Conservation (phyloP, 2,797 vertebrate species). For the Microcaecilia unicolor region DNA sequence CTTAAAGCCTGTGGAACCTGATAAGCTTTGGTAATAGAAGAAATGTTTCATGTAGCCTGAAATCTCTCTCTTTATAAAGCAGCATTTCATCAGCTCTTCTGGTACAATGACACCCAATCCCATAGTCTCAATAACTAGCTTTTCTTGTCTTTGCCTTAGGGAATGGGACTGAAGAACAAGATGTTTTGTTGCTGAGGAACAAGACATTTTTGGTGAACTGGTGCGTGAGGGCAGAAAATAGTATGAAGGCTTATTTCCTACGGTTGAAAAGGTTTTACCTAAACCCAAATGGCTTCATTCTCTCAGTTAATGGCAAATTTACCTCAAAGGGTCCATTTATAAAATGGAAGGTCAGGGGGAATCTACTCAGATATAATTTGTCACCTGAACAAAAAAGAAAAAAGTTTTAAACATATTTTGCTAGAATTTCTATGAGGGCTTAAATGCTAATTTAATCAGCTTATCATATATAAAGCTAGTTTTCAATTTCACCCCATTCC, state of each 20-base stretch:
- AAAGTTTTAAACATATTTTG: constrained; percentile 1
- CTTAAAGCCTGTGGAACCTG: constrained; percentile 48
- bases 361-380: constrained; percentile 16
- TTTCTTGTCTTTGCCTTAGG: constrained; percentile 39
- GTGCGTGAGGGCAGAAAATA: constrained; percentile 16
- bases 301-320: constrained; percentile 5
- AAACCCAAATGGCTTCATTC: constrained; percentile 8
- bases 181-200: constrained; percentile 34
- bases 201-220: constrained; percentile 13
- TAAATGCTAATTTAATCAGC: constrained; percentile 6
- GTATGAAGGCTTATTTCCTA: constrained; percentile 13
- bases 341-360: constrained; percentile 3
- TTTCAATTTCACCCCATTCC: constrained; percentile 8
- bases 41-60: constrained; percentile 48
- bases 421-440: constrained; percentile 11
- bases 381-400: constrained; percentile 1
- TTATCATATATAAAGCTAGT: constrained; percentile 9
- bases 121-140: constrained; percentile 37
- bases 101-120: constrained; percentile 55
- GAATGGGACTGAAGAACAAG: constrained; percentile 25
- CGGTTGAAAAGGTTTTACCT: constrained; percentile 13
- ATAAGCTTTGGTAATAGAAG: constrained; percentile 57
- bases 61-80: constrained; percentile 44
- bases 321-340: constrained; percentile 14
- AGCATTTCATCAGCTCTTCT: constrained; percentile 50